phyloP scores from a whole-genome alignment of 2,888 invertebrate genomes.

The Apeira syringaria region DNA sequence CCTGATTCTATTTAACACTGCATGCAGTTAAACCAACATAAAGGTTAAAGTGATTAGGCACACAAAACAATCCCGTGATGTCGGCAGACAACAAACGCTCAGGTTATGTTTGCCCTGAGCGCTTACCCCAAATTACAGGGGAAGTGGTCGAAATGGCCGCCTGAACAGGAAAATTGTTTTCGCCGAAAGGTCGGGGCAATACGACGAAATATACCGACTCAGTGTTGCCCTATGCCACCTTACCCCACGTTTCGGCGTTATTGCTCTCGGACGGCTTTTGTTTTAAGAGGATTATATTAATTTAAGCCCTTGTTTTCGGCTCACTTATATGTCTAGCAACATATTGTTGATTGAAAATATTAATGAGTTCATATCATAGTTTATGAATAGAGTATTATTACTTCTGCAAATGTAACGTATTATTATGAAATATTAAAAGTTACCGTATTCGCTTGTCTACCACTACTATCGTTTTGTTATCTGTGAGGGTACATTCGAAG shows the following conservation, averaged over 20 bases:
- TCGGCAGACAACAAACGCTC: conserved; percentile 27
- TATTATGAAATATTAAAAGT: too few species aligned
- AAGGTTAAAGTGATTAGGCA: conserved; percentile 20
- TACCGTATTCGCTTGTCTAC: too few species aligned
- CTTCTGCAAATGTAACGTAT: too few species aligned
- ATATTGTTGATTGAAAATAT: conserved; percentile 5
- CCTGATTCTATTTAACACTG: background rate
- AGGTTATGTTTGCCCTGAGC: conserved; percentile 48
- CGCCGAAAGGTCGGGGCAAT: conserved; percentile 53
- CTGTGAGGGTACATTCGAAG: too few species aligned
- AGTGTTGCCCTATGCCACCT: background rate
- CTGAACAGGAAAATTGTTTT: conserved; percentile 58
- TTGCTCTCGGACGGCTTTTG: conserved; percentile 42
- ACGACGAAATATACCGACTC: conserved; percentile 43
- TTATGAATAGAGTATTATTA: too few species aligned
- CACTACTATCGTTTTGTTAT: too few species aligned
- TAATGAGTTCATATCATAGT: background rate
- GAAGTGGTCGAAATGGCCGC: conserved; percentile 50
- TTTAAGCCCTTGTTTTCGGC: conserved; percentile 27
- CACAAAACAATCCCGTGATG: conserved; percentile 27
- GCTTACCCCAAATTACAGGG: conserved; percentile 60
- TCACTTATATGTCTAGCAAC: background rate
- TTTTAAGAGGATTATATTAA: conserved; percentile 51
- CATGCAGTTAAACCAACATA: background rate
- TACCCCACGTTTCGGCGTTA: conserved; percentile 47